Base-by-base conservation (phyloP, 2,888 invertebrate genomes). In the Pardosa pseudoannulata region DNA sequence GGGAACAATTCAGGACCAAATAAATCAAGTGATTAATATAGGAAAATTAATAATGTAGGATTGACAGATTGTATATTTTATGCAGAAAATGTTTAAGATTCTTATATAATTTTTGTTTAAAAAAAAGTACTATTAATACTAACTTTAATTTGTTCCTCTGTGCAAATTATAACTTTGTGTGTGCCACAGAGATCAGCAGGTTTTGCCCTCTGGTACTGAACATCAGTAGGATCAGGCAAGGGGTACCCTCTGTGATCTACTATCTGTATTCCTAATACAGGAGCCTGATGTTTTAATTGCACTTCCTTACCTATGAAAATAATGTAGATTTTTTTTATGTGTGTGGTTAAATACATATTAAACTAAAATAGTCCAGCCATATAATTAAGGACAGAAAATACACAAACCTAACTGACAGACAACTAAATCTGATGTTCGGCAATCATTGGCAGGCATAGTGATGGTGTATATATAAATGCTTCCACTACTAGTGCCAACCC, bases 401-500 rank as follows among this genome's bases (percentile, higher is more conserved):
- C 3, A 68, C 75, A 19, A 29, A 86, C 86, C 86, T 75, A 87
- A 67, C n/a, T 87, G 86, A 32, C 86, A 87, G 28, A 79, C 64
- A 39, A 87, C 71, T 36, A 71, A 71, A 80, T 87, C 86, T 56
- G 86, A 87, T 23, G 86, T 87, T 13, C 86, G 28, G 29, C 79
- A 79, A 32, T 75, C 86, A 75, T 64, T 87, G 29, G 79, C 79
- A 31, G 86, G 86, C 82, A 98, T 94, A 89, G 94, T 94, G 90
- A 98, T 93, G 73, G 97, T 96, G 92, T 97, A 98, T 62, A 98
- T 96, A 91, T 95, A 98, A 13, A 99, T 96, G 5, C 96, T 96
- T 73, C 98, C 98, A 90, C 96, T 96, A 92, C 98, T 98, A 62
- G 98, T 98, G 36, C 98, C 99, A 72, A 97, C 97, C 98, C 98